Evolutionary conservation across 2,888 invertebrate genomes (phyloP).

Genomic region (Tinea trinotella): DNA sequence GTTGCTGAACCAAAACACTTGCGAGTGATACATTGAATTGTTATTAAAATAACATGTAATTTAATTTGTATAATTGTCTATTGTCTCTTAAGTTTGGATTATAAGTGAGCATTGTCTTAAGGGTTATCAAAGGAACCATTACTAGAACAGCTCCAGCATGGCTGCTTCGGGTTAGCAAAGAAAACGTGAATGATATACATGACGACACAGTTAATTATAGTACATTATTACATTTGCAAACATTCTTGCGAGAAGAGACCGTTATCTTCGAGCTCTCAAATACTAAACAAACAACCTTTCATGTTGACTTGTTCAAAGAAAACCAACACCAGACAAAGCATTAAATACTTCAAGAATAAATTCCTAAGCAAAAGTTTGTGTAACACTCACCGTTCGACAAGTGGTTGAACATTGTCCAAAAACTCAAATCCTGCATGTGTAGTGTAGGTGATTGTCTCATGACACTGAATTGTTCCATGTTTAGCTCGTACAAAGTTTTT

Average conservation of each 20-base stretch:
- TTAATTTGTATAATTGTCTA: conserved; percentile 2
- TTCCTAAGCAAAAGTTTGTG: not conserved
- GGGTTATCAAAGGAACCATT: not conserved
- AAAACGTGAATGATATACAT: conserved; percentile 13
- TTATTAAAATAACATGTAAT: not conserved
- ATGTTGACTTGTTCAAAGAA: not conserved
- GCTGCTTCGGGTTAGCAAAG: conserved; percentile 1
- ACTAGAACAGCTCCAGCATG: not conserved
- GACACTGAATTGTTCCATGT: conserved; percentile 78
- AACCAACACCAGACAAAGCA: not conserved
- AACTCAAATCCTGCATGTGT: conserved; percentile 94
- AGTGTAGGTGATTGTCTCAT: conserved; percentile 91
- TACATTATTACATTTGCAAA: conserved; percentile 15
- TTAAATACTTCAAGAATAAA: not conserved
- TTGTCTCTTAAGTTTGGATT: conserved; percentile 9
- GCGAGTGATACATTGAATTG: not conserved
- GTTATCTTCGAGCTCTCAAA: not conserved
- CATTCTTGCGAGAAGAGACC: not conserved
- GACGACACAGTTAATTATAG: conserved; percentile 13
- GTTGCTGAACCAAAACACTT: not conserved
- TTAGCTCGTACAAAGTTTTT: conserved; percentile 88
- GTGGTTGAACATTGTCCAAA: conserved; percentile 88
- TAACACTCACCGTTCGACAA: conserved; percentile 77
- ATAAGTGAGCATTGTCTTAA: conserved; percentile 6
- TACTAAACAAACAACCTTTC: not conserved